Evolutionary conservation across 2,888 invertebrate genomes (phyloP).

Genomic region (Bhutanitis thaidina): DNA sequence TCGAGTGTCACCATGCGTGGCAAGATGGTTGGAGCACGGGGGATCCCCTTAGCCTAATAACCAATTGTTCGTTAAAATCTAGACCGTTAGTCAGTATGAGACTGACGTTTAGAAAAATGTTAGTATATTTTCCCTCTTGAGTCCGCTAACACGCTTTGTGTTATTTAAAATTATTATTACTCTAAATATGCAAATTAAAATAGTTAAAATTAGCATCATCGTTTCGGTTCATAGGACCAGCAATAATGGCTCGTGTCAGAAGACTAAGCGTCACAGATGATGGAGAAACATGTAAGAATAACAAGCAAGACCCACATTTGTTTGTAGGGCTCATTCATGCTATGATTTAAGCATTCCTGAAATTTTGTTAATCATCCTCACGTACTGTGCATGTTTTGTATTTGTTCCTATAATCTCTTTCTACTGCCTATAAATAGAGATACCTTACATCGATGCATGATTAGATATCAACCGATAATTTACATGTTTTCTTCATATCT

Average conservation of each 20-base stretch:
- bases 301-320: constrained; percentile 32
- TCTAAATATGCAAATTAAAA: no score
- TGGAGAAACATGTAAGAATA: constrained; percentile 85
- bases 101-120: no score
- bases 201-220: constrained; percentile 17
- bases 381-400: constrained; percentile 18
- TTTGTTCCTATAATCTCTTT: not conserved
- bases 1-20: no score
- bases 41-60: no score
- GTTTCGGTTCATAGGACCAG: constrained; percentile 61
- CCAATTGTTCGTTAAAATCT: no score
- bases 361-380: constrained; percentile 22
- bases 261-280: constrained; percentile 85
- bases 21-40: no score
- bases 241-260: constrained; percentile 78
- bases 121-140: no score
- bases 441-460: constrained; percentile 3
- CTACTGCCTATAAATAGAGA: not conserved
- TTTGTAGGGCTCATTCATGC: constrained; percentile 25
- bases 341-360: constrained; percentile 21
- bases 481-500: not conserved
- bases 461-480: not conserved
- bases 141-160: no score
- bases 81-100: no score
- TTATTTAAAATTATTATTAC: no score